Percentiles rank a stretch among this genome's conserved stretches.
Conservation (phyloP, 2,113 vertebrate species). For the Pomatorhinus ruficollis region DNA sequence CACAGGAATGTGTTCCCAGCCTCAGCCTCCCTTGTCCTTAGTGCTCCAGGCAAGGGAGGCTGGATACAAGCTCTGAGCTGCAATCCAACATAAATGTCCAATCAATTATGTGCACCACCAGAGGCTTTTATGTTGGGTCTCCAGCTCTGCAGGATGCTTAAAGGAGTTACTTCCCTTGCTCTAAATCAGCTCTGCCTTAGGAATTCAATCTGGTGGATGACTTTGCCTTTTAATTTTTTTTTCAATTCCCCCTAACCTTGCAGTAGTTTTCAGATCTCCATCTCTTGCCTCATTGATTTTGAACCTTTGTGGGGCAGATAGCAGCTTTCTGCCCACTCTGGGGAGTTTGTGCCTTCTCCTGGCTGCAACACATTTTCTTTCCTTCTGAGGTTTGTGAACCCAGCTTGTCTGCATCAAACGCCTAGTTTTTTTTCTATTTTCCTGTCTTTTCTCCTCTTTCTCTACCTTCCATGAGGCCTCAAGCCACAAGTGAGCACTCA, state of each 20-base stretch:
- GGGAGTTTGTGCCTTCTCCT: not conserved
- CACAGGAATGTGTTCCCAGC: not conserved
- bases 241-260: not conserved
- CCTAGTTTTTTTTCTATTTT: not conserved
- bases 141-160: not conserved
- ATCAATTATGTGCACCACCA: not conserved
- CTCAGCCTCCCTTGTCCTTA: not conserved
- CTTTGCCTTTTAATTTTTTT: not conserved
- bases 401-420: not conserved
- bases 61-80: not conserved
- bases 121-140: not conserved
- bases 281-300: not conserved
- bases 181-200: not conserved
- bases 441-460: not conserved
- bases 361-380: not conserved
- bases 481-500: not conserved
- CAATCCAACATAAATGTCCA: not conserved
- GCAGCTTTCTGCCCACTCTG: not conserved
- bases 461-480: not conserved
- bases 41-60: not conserved
- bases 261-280: not conserved
- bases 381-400: not conserved
- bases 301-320: not conserved
- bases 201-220: not conserved
- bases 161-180: not conserved